These are phyloP conservation scores for Dynastes hyllus DNA, from an alignment of 2,888 invertebrate species.

Conservation along the genomic window DNA sequence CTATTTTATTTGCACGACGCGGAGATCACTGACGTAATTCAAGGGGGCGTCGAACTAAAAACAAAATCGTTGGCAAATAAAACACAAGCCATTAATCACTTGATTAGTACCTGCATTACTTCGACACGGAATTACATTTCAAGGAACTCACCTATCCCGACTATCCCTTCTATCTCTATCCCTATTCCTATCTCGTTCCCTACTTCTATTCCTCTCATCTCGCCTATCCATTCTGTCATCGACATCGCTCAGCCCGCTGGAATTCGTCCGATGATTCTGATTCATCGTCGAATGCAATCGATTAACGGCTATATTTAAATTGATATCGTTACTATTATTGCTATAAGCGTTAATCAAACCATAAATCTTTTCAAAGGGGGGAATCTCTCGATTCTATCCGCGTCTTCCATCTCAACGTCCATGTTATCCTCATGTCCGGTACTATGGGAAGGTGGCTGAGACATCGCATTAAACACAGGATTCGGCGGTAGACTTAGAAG, in stretches of 20 bases:
- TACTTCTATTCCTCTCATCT: constrained; percentile 62
- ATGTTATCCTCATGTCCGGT: constrained; percentile 78
- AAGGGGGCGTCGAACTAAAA: no score
- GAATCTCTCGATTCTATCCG: constrained; percentile 64
- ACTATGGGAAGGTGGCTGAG: constrained; percentile 64
- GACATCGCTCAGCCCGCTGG: constrained; percentile 57
- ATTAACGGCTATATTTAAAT: constrained; percentile 56
- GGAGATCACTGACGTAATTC: no score
- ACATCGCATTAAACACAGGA: constrained; percentile 56
- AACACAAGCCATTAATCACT: no score
- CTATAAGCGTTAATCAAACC: constrained; percentile 62
- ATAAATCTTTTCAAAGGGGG: no score
- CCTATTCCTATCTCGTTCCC: constrained; percentile 67
- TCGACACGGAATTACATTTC: no score
- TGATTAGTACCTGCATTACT: no score
- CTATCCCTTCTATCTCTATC: constrained; percentile 63
- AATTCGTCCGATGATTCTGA: constrained; percentile 49
- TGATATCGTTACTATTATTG: constrained; percentile 52
- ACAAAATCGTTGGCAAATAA: no score
- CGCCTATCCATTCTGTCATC: constrained; percentile 60
- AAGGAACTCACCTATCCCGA: constrained; percentile 58
- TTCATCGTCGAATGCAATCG: constrained; percentile 54
- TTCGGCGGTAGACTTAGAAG: constrained; percentile 40
- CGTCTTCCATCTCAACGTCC: constrained; percentile 85
- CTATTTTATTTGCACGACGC: no score